Evolutionary conservation across 2,113 vertebrate species (phyloP).

Genomic region (Channa maculata): DNA sequence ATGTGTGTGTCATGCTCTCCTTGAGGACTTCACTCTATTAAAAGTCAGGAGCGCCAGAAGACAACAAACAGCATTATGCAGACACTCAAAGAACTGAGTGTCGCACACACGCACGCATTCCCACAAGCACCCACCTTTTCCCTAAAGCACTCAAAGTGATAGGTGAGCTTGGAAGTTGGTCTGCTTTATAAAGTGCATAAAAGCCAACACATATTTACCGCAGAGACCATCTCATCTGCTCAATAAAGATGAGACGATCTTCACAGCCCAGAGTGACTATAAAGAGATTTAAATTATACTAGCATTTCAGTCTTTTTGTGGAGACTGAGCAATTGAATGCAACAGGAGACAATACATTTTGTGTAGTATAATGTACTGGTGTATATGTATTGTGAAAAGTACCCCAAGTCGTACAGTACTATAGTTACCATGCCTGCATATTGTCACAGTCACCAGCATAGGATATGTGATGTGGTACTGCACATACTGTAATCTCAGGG

Average conservation of each 20-base stretch:
- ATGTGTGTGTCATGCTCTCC: conserved; percentile 18
- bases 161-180: conserved; percentile 42
- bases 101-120: conserved; percentile 12
- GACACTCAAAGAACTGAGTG: conserved; percentile 20
- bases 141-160: conserved; percentile 46
- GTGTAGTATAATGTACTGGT: background rate
- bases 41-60: conserved; percentile 43
- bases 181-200: conserved; percentile 49
- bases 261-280: conserved; percentile 33
- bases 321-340: conserved; percentile 26
- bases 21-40: conserved; percentile 50
- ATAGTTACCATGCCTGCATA: background rate
- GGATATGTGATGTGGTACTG: no score
- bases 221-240: conserved; percentile 58
- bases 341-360: conserved; percentile 26
- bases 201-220: conserved; percentile 50
- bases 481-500: no score
- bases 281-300: conserved; percentile 39
- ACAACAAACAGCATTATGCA: conserved; percentile 52
- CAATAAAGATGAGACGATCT: conserved; percentile 54
- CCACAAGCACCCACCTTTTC: conserved; percentile 8
- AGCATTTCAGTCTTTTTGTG: conserved; percentile 27
- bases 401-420: background rate
- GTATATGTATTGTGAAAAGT: background rate
- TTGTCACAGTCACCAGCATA: background rate